Conservation (phyloP, 1,140 invertebrate species). For the Notospermus geniculatus region DNA sequence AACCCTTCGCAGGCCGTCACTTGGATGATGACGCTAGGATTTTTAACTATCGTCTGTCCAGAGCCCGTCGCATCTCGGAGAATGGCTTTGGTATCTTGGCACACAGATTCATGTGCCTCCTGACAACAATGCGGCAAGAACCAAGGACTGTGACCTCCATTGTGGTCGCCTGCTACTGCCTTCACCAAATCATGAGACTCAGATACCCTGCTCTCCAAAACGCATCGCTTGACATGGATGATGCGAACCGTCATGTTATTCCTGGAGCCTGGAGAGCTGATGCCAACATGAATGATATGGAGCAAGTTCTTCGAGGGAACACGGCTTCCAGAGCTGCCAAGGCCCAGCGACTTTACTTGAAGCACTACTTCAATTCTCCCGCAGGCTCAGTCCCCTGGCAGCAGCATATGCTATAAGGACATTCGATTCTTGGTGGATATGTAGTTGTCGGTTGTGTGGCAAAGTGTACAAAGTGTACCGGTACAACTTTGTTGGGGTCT, state of each 20-base stretch:
- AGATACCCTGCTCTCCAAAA: no score
- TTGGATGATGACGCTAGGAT: conserved; percentile 29
- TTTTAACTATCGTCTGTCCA: conserved; percentile 51
- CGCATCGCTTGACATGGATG: no score
- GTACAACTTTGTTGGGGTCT: no score
- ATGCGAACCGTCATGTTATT: conserved; percentile 16
- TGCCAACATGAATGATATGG: conserved; percentile 12
- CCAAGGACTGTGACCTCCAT: conserved; percentile 18
- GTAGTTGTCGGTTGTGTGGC: no score
- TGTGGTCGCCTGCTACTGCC: no score
- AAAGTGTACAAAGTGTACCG: no score
- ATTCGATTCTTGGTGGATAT: no score
- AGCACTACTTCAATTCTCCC: conserved; percentile 16
- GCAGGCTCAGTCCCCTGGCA: conserved; percentile 6
- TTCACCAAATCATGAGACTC: no score
- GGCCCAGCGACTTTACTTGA: conserved; percentile 19
- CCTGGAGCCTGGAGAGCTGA: conserved; percentile 23
- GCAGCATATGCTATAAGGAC: no score
- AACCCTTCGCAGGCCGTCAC: conserved; percentile 36
- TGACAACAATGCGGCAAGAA: conserved; percentile 25
- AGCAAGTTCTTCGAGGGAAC: conserved; percentile 6
- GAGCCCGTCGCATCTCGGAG: conserved; percentile 43
- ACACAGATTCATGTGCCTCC: conserved; percentile 20
- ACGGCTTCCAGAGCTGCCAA: conserved; percentile 13
- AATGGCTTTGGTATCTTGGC: conserved; percentile 26